Base-by-base conservation (phyloP, 2,797 vertebrate genomes). In the Tenualosa thibaudeaui region DNA sequence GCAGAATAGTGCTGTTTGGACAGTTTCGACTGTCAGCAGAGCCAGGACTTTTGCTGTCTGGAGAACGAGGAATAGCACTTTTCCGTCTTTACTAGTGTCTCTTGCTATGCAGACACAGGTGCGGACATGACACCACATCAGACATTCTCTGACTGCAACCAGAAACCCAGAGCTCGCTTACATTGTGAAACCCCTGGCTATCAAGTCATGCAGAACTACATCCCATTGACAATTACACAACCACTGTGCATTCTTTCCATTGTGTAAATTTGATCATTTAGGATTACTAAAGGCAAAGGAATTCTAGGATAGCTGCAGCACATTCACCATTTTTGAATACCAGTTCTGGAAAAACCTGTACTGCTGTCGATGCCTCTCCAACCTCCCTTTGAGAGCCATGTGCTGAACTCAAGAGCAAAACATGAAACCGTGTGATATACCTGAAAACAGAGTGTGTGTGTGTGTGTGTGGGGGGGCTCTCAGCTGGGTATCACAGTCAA, bases 301-400 rank as follows among this genome's bases (percentile, higher is more conserved):
- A 60, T 9, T 24, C 5, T 60, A 24, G 7, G 7, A 7, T 2
- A 37, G 37, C 13, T 5, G 68, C 13, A 75, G 68, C 68, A 75
- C 31, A 43, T 19, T 13, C 3, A 40, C 37, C 31, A 43, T 24
- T 31, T 75, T 75, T 75, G 68, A 75, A 75, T 75, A 75, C 37
- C 68, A 75, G 26, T 75, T 75, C 68, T 75, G 68, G 31, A 75
- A 75, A 75, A 75, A 75, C 68, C 68, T 75, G 68, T 19, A 40
- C 31, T 75, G 13, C 4, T 43, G 12, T 75, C 0, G 37, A 0
- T 2, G 5, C 19, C 13, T 75, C 17, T 75, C 31, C 37, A 0
- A 19, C 37, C 24, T 19, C 37, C 68, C 37, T 15, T 19, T 75
- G 31, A 75, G 15, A 43, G 5, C 12, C 43, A 5, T 75, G 31